Evolutionary conservation across 2,888 invertebrate species (phyloP).

Genomic region (Caradrina kadenii): DNA sequence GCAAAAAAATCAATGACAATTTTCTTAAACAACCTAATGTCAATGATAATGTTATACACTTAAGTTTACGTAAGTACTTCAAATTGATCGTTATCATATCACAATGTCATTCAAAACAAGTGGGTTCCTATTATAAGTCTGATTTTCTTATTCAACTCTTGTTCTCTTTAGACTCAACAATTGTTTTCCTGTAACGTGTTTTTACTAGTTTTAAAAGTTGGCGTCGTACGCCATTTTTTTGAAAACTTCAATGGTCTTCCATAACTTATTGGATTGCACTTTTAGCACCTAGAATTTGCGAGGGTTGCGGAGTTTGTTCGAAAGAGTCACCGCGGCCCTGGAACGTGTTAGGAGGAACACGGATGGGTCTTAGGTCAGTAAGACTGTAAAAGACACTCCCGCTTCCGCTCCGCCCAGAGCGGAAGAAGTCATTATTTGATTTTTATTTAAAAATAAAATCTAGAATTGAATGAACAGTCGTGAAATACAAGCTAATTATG

Average conservation of each 20-base stretch:
- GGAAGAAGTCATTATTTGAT: no score
- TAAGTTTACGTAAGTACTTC: background rate
- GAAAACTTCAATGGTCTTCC: background rate
- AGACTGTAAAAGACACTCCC: no score
- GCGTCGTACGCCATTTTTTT: no score
- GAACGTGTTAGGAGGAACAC: no score
- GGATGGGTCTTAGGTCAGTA: no score
- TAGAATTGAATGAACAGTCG: background rate
- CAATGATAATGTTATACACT: background rate
- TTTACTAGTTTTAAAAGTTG: background rate
- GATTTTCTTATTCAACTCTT: background rate
- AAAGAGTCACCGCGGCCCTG: no score
- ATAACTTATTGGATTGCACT: background rate
- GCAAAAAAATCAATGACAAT: conserved; percentile 4
- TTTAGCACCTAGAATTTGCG: background rate
- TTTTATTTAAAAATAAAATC: no score
- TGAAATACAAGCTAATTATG: background rate
- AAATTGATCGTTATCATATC: conserved; percentile 24
- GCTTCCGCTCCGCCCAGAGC: no score
- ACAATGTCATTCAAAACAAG: conserved; percentile 23
- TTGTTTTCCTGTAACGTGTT: background rate
- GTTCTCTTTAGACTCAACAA: background rate
- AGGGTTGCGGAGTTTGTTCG: no score
- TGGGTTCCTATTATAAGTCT: conserved; percentile 1
- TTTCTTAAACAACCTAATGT: background rate